These are phyloP conservation scores for Herpetotheres cachinnans DNA, from an alignment of 2,113 vertebrate species.

Conservation along the genomic window DNA sequence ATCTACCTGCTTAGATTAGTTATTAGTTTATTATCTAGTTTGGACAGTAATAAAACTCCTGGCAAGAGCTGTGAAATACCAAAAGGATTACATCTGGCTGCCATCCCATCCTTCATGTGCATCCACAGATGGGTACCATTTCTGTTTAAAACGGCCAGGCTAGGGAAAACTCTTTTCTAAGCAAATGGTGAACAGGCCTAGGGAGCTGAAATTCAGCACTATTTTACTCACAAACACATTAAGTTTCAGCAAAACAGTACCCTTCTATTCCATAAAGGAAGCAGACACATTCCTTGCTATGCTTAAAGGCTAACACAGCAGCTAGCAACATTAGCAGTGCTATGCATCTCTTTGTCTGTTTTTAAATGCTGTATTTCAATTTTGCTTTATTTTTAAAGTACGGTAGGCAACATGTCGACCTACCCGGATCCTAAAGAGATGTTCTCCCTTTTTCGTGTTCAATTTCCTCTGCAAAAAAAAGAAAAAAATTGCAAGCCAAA, in stretches of 20 bases:
- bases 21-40: neutral
- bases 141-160: neutral
- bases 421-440: constrained; percentile 56
- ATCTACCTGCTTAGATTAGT: neutral
- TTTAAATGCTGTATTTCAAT: neutral
- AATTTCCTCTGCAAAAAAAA: constrained; percentile 61
- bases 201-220: neutral
- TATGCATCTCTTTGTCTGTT: neutral
- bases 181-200: neutral
- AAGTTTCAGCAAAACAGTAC: neutral
- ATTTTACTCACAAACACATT: neutral
- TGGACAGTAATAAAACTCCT: neutral
- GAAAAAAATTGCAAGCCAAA: constrained; percentile 52
- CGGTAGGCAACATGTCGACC: constrained; percentile 23
- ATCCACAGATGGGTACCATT: neutral
- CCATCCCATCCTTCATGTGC: neutral
- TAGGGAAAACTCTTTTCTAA: neutral
- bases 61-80: neutral
- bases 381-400: constrained; percentile 7
- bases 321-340: neutral
- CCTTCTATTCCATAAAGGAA: neutral
- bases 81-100: neutral
- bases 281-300: neutral
- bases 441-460: constrained; percentile 51
- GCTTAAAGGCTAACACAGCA: neutral